A percentile compares a stretch with the other conserved stretches of the same genome.
Evolutionary conservation across 2,797 vertebrate genomes (phyloP).

Genomic region (Ceryle rudis): DNA sequence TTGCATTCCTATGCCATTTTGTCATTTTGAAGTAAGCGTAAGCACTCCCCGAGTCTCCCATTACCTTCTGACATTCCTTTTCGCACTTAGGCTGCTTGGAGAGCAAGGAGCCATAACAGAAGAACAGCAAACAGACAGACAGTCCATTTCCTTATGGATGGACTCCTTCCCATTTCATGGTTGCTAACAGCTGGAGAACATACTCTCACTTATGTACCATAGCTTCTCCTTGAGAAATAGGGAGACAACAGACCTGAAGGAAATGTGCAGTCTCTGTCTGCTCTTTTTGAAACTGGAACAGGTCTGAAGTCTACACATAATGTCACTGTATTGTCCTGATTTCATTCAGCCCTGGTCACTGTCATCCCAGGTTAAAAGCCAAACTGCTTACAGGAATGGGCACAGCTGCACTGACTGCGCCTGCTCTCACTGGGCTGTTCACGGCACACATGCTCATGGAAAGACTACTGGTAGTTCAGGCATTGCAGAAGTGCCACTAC

Average conservation of each 20-base stretch:
- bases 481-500: neutral
- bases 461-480: neutral
- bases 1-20: neutral
- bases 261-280: neutral
- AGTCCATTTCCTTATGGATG: neutral
- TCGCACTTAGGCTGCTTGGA: neutral
- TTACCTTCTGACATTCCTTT: neutral
- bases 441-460: fast-evolving
- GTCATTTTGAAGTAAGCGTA: neutral
- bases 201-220: neutral
- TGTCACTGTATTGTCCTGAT: neutral
- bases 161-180: neutral
- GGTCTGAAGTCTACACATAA: neutral
- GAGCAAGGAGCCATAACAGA: neutral
- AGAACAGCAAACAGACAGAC: neutral
- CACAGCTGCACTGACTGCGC: neutral
- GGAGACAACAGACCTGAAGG: neutral
- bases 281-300: neutral
- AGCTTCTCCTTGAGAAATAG: neutral
- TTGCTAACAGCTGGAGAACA: neutral
- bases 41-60: neutral
- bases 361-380: neutral
- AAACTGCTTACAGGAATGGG: neutral
- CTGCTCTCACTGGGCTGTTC: fast-evolving
- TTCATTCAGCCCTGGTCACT: neutral